Evolutionary conservation across 1,140 invertebrate species (phyloP), one percentile per base, ranked within the genome.

Genomic region (Drosophila orosa): DNA sequence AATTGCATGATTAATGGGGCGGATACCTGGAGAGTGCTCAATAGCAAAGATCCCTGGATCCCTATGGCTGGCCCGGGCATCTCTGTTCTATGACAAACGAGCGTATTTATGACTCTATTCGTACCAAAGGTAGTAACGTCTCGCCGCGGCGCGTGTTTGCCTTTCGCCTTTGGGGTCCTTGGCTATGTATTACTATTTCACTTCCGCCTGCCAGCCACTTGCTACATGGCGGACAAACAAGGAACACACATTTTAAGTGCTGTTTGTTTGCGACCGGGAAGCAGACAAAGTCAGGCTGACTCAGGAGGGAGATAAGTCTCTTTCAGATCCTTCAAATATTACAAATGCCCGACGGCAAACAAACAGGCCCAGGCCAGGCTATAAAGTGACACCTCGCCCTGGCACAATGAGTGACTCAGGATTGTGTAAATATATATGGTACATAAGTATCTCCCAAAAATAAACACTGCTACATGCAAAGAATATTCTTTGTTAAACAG

Each of bases 181-280:
- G 72, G 31, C 42, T 42, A 66, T n/a, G n/a, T n/a, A n/a, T 48
- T 60, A 25, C 25, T 29, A 59, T 48, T 67, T 44, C 44, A 87
- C 83, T 86, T 86, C 83, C 83, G 83, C 75, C 54, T 87, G 79
- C 45, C 56, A 58, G 67, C 47, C 63, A 86, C 67, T 78, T 78
- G 78, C 78, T 81, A 83, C 77, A 80, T 83, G 47, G 42, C 76
- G 69, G 47, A 47, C 72, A 85, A 75, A 87, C 33, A 83, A 82
- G 29, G 73, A 82, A 58, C 57, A 71, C 47, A 47, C 50, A 75
- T 72, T 74, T 81, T 87, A 79, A 86, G 82, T 86, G 82, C 69
- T 82, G 35, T 87, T 86, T 85, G 69, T 31, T 71, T 71, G 69
- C 19, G 59, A n/a, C 57, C 73, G 78, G 74, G 69, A 66, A 78